Conservation (phyloP, 2,113 vertebrate species). For the Andinoacara biseriatus region DNA sequence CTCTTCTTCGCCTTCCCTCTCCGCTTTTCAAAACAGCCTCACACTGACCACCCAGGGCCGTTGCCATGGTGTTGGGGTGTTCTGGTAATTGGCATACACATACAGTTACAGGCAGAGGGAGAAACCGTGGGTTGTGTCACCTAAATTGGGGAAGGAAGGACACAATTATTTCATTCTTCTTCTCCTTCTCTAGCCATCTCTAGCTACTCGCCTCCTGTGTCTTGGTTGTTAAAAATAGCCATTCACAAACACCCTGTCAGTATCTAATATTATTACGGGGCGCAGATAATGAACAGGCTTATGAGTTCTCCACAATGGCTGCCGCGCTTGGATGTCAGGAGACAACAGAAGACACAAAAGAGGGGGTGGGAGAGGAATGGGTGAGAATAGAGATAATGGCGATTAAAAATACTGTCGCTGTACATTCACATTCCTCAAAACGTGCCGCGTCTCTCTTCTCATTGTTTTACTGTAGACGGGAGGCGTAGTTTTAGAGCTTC, state of each 20-base stretch:
- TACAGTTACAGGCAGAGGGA: constrained; percentile 30
- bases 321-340: constrained; percentile 25
- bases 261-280: constrained; percentile 62
- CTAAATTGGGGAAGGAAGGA: constrained; percentile 55
- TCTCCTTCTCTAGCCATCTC: constrained; percentile 10
- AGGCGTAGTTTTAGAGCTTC: not conserved
- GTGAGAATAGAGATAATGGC: constrained; percentile 52
- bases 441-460: not conserved
- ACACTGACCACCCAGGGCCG: constrained; percentile 68
- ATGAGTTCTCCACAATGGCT: constrained; percentile 50
- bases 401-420: constrained; percentile 49
- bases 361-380: constrained; percentile 8
- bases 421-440: constrained; percentile 34
- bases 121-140: constrained; percentile 58
- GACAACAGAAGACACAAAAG: constrained; percentile 23
- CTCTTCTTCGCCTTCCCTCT: constrained; percentile 21
- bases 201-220: constrained; percentile 17
- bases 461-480: constrained; percentile 47
- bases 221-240: constrained; percentile 70
- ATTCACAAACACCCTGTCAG: constrained; percentile 59
- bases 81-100: constrained; percentile 70
- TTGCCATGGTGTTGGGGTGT: constrained; percentile 83
- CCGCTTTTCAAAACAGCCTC: constrained; percentile 49
- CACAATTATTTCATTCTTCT: constrained; percentile 68
- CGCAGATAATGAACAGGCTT: constrained; percentile 65